Evolutionary conservation across 2,888 invertebrate genomes (phyloP).

Genomic region (Andricus quercusramuli): DNA sequence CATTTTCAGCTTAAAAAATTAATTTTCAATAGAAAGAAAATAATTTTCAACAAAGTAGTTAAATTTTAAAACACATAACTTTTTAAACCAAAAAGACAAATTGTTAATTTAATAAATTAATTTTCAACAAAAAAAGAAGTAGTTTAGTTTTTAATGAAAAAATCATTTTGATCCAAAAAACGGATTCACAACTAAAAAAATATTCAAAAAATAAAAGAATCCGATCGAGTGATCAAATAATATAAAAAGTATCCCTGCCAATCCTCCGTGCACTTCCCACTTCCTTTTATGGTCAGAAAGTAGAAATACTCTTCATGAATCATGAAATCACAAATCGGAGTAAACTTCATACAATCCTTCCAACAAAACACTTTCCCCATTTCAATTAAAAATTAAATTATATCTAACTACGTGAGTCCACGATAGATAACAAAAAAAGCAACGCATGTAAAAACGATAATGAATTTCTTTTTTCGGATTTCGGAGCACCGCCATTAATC

Average conservation of each 20-base stretch:
- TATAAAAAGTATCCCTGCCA: neutral
- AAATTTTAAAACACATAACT: too few species aligned
- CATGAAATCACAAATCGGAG: neutral
- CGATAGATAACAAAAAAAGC: neutral
- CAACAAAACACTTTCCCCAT: neutral
- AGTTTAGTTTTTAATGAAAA: too few species aligned
- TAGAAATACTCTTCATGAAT: slow-evolving; percentile 5
- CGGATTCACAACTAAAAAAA: too few species aligned
- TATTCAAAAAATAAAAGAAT: neutral
- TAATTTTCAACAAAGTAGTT: too few species aligned
- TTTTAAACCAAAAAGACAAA: too few species aligned
- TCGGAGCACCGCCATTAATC: slow-evolving; percentile 31
- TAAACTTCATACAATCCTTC: neutral
- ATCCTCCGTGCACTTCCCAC: slow-evolving; percentile 15
- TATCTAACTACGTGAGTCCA: neutral
- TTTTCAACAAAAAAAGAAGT: too few species aligned
- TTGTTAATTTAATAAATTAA: too few species aligned
- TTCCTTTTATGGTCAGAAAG: slow-evolving; percentile 53
- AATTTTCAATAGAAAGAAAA: too few species aligned
- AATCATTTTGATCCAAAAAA: too few species aligned
- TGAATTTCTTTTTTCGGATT: neutral
- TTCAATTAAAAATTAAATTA: neutral
- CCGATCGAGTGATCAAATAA: neutral
- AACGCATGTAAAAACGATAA: neutral
- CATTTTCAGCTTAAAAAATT: too few species aligned